Percentiles rank a stretch among this genome's conserved stretches.
Conservation (phyloP, 2,113 vertebrate genomes). For the Myotis brandtii region DNA sequence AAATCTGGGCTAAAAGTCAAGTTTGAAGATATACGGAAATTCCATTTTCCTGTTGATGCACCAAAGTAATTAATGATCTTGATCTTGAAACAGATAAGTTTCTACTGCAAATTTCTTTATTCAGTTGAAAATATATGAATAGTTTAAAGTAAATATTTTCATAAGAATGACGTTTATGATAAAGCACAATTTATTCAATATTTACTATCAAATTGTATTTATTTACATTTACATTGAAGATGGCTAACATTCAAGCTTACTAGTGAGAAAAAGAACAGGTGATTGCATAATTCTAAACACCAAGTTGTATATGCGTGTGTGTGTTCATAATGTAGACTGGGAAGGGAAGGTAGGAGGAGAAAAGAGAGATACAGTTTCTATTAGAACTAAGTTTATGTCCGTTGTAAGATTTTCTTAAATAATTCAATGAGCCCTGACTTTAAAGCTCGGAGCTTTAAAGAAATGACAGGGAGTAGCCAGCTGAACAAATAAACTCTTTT, state of each 20-base stretch:
- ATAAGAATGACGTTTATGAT: neutral
- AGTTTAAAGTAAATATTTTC: slow-evolving; percentile 16
- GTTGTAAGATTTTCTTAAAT: slow-evolving; percentile 22
- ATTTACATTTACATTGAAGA: slow-evolving; percentile 14
- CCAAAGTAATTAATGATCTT: slow-evolving; percentile 81
- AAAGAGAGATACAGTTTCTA: neutral
- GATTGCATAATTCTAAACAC: neutral
- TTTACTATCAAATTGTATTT: slow-evolving; percentile 39
- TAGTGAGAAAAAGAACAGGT: neutral
- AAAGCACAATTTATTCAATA: neutral
- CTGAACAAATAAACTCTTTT: slow-evolving; percentile 27
- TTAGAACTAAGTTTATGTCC: neutral
- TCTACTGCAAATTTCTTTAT: slow-evolving; percentile 10
- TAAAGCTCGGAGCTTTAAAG: slow-evolving; percentile 5
- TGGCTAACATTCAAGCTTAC: neutral
- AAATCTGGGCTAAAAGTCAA: slow-evolving; percentile 83
- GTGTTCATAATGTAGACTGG: neutral
- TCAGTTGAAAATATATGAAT: neutral
- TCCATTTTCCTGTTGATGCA: slow-evolving; percentile 83
- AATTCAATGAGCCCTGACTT: neutral
- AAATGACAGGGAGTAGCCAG: neutral
- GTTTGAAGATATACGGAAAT: slow-evolving; percentile 82
- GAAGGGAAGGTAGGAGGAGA: neutral
- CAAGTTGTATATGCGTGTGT: neutral
- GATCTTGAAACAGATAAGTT: slow-evolving; percentile 70